Evolutionary conservation across 2,797 vertebrate species (phyloP), one percentile per base, ranked within the genome.

Genomic region (Triplophysa bombifrons): DNA sequence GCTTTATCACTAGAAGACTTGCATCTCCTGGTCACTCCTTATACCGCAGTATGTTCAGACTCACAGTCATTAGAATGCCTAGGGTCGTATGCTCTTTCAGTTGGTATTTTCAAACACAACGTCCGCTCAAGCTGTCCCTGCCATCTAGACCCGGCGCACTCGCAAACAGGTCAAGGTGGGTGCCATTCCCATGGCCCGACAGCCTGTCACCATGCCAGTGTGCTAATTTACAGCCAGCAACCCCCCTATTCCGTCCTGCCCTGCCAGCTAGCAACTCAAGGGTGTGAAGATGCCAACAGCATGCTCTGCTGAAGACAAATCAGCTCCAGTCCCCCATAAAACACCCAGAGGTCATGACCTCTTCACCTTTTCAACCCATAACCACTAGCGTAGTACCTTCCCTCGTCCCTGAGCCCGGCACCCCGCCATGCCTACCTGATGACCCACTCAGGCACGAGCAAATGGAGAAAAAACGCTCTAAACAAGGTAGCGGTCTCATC

Each of bases 301-400:
- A 93, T 86, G 91, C 91, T 90, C 89, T 86, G 86, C 80, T 84
- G 89, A 91, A 92, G 89, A 93, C 91, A 90, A 90, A 93, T 92
- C 91, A 91, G 90, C 86, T 87, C 83, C 89, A 80, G 41, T 70
- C 74, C 76, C 74, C 91, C 89, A 86, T 93, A 93, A 93, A 93
- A 82, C 89, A 91, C 90, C 88, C 89, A 86, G 88, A 93, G 91
- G 92, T 90, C 90, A 84, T 73, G 89, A 93, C 93, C 93, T 91
- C 89, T 86, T 93, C 89, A 92, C 92, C 92, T 90, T 91, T 93
- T 92, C 90, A 93, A 92, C 91, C 89, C 90, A 87, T 91, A 87
- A 84, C 86, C 79, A 90, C 88, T 84, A 17, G 73, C 83, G 67
- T 53, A 83, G 87, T 63, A 55, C 80, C 68, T 68, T 75, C 76